These are phyloP conservation scores for Dasyurus viverrinus DNA, from an alignment of 2,113 vertebrate species.

Conservation along the genomic window DNA sequence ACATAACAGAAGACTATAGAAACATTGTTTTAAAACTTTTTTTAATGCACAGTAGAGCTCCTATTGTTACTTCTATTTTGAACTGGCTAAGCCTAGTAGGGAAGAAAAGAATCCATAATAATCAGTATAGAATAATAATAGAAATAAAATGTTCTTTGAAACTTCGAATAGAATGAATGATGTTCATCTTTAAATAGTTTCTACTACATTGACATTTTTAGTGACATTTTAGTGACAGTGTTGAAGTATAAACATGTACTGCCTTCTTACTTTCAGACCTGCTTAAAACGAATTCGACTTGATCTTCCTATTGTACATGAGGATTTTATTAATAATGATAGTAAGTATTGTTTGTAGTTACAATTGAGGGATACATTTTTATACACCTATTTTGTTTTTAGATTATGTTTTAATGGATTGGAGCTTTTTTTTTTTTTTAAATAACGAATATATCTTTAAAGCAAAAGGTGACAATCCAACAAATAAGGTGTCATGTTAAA, in stretches of 20 bases:
- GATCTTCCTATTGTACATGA: constrained; percentile 94
- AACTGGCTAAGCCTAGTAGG: constrained; percentile 17
- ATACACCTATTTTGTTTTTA: constrained; percentile 42
- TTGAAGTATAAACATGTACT: constrained; percentile 44
- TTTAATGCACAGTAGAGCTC: background rate
- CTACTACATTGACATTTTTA: constrained; percentile 16
- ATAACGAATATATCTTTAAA: constrained; percentile 19
- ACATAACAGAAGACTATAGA: background rate
- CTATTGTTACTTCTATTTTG: constrained; percentile 42
- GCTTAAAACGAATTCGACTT: constrained; percentile 95
- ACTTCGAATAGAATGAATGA: constrained; percentile 35
- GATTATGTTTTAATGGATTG: constrained; percentile 31
- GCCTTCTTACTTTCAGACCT: constrained; percentile 87
- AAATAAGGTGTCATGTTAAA: constrained; percentile 30
- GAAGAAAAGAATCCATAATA: constrained; percentile 29
- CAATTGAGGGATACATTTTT: background rate
- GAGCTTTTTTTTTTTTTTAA: background rate
- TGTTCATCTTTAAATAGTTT: background rate
- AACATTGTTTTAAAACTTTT: background rate
- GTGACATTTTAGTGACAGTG: constrained; percentile 55
- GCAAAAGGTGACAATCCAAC: background rate
- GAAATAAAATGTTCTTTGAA: constrained; percentile 44
- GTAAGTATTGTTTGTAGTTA: constrained; percentile 72
- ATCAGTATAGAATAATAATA: constrained; percentile 16
- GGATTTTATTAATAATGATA: constrained; percentile 87